Evolutionary conservation across 2,113 vertebrate species (phyloP), one percentile per base, ranked within the genome.

Genomic region (Narcine bancroftii): DNA sequence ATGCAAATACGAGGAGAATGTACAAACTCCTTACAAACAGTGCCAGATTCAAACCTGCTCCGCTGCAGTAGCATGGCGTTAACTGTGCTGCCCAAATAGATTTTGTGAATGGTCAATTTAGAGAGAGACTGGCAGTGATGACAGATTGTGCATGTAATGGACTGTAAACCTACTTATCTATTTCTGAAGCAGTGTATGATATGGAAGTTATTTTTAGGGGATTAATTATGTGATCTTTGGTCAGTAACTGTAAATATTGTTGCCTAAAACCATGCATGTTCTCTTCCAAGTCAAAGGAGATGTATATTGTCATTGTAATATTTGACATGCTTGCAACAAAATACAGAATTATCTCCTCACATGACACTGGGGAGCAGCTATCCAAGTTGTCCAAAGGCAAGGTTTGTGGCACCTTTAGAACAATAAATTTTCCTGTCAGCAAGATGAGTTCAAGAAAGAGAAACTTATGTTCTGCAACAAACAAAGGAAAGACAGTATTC

Each of bases 341-440:
- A 83, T 13, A 33, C 53, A 60, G 53, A 60, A 87, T 60, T 33
- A 87, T 2, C 39, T 87, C n/a, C 53, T 87, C 33, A 21, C 81
- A 63, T 87, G 81, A n/a, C 53, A 63, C 33, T 87, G 81, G 81
- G 33, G 36, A 60, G 81, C 53, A 21, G 81, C 81, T 29, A 87
- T n/a, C 1, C 15, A 60, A 36, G 33, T 87, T 39, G 53, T 36
- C 53, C 53, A 9, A 21, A 19, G 53, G 33, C 81, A 87, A 63
- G 13, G 19, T 63, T 87, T 53, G 4, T 2, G n/a, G n/a, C 81
- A 9, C 60, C 33, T 60, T 19, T 87, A n/a, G 81, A 13, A 60
- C n/a, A 87, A n/a, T 87, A 21, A 87, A 36, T 63, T 87, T 60
- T 33, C 26, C 60, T 3, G 1, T 60, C 33, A 21, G 81, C 33